phyloP scores from a whole-genome alignment of 2,888 invertebrate genomes.

The Epinotia nisella region DNA sequence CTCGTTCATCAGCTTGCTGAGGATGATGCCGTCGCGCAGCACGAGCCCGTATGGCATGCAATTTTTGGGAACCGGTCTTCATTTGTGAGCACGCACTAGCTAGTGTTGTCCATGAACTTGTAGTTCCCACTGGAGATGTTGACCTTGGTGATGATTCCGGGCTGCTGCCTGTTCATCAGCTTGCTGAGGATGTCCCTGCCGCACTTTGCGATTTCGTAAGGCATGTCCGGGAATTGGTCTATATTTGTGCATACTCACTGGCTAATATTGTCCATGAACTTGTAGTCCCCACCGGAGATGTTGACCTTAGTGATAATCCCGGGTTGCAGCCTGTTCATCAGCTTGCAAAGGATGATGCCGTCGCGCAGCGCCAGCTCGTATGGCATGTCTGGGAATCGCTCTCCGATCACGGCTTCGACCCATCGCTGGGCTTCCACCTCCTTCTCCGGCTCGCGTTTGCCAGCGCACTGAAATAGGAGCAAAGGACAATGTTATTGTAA shows the following conservation, averaged over 20 bases:
- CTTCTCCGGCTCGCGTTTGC: slow-evolving; percentile 91
- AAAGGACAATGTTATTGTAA: background rate
- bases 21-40: background rate
- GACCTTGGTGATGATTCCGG: slow-evolving; percentile 85
- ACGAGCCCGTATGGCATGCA: background rate
- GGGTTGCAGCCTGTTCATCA: slow-evolving; percentile 95
- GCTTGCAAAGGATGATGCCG: slow-evolving; percentile 93
- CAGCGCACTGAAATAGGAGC: slow-evolving; percentile 88
- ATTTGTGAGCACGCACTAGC: background rate
- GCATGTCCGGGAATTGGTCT: background rate
- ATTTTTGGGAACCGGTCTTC: background rate
- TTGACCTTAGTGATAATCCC: slow-evolving; percentile 94
- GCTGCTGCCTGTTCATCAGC: no score
- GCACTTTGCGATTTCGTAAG: background rate
- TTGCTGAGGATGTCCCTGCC: no score
- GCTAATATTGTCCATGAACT: slow-evolving; percentile 98
- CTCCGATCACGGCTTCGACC: slow-evolving; percentile 93
- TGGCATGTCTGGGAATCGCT: slow-evolving; percentile 88
- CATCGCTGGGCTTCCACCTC: slow-evolving; percentile 93
- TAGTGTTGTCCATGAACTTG: slow-evolving; percentile 62
- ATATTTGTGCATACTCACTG: slow-evolving; percentile 86
- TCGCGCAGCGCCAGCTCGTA: slow-evolving; percentile 93
- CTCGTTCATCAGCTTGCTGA: no score
- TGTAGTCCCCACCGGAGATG: slow-evolving; percentile 94
- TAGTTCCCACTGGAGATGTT: slow-evolving; percentile 92